phyloP scores from a whole-genome alignment of 1,140 invertebrate genomes.

The Samia ricini region DNA sequence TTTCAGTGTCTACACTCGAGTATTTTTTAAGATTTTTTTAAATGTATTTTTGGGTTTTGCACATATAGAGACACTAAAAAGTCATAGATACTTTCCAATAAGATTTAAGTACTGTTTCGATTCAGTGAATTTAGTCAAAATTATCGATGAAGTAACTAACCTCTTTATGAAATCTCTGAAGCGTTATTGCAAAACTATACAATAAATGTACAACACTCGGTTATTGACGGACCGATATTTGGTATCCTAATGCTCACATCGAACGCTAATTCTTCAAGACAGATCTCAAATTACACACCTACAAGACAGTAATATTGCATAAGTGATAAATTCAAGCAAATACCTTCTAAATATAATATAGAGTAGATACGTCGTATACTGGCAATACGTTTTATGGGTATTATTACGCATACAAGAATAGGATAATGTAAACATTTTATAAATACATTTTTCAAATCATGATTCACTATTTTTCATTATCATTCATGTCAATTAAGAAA shows the following conservation, averaged over 20 bases:
- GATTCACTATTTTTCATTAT: no score
- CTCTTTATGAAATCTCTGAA: not conserved
- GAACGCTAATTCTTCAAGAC: conserved; percentile 51
- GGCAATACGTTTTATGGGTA: not conserved
- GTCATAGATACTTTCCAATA: not conserved
- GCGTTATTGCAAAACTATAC: not conserved
- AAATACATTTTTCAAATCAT: no score
- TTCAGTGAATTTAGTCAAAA: not conserved
- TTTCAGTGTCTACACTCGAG: no score
- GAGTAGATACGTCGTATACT: conserved; percentile 7
- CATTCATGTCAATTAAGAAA: no score
- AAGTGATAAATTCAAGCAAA: conserved; percentile 33
- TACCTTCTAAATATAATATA: not conserved
- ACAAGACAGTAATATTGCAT: conserved; percentile 54
- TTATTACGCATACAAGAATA: no score
- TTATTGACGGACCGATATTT: conserved; percentile 4
- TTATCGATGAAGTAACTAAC: not conserved
- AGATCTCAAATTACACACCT: conserved; percentile 60
- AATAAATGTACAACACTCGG: not conserved
- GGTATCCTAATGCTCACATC: conserved; percentile 35
- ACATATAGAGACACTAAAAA: no score
- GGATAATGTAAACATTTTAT: no score
- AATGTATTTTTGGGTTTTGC: no score
- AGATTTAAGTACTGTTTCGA: not conserved
- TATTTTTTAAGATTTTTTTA: no score